Evolutionary conservation across 2,888 invertebrate species (phyloP).

Genomic region (Meliscaeva auricollis): DNA sequence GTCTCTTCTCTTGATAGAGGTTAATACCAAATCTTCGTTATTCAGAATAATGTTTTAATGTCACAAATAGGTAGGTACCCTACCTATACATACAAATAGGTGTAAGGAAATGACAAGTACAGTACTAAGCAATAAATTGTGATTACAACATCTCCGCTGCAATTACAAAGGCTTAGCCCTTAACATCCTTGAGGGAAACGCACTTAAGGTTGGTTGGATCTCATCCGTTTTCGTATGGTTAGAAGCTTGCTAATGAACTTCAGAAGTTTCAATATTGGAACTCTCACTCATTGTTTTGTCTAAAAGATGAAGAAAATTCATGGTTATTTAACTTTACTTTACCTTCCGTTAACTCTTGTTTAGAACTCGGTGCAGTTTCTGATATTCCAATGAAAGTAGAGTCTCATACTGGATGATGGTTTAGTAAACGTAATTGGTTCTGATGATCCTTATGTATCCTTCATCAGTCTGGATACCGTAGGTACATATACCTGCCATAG

Average conservation of each 20-base stretch:
- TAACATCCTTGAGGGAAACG: conserved; percentile 17
- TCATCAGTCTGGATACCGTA: not conserved
- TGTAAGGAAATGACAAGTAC: conserved; percentile 1
- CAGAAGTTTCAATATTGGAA: not conserved
- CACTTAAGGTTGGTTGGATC: conserved; percentile 11
- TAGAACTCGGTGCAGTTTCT: conserved; percentile 2
- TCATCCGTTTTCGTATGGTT: not conserved
- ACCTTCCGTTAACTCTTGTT: conserved; percentile 31
- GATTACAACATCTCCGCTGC: conserved; percentile 27
- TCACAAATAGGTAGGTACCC: no score
- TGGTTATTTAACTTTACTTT: not conserved
- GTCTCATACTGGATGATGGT: conserved; percentile 3
- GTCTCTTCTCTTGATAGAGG: no score
- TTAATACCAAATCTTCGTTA: not conserved
- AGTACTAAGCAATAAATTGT: not conserved
- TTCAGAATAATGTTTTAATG: not conserved
- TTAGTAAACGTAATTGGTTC: conserved; percentile 10
- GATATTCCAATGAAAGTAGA: conserved; percentile 11
- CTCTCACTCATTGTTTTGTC: conserved; percentile 10
- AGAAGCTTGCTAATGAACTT: not conserved
- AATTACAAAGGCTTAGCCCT: conserved; percentile 4
- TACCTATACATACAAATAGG: no score
- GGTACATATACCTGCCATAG: no score
- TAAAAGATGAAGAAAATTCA: conserved; percentile 14
- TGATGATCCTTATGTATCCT: conserved; percentile 20